Conservation (phyloP, 2,888 invertebrate genomes). For the Seira ritae region DNA sequence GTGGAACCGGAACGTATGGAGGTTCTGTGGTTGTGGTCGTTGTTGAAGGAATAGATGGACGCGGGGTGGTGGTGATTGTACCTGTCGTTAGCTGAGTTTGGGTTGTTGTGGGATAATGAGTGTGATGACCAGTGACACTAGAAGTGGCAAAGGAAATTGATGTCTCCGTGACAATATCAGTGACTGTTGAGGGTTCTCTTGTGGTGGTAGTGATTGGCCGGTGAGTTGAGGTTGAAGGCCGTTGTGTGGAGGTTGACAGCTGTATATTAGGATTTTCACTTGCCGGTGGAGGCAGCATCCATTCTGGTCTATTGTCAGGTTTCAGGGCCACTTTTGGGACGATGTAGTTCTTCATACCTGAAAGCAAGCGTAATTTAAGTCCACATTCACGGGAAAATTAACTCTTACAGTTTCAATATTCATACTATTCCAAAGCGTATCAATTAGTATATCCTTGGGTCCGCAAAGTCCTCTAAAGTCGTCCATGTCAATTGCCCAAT, state of each 20-base stretch:
- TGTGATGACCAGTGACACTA: constrained; percentile 52
- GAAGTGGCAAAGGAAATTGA: constrained; percentile 58
- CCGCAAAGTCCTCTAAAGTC: constrained; percentile 92
- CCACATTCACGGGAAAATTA: no score
- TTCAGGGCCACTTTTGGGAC: constrained; percentile 76
- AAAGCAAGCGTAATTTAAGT: no score
- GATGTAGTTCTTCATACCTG: constrained; percentile 80
- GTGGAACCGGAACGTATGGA: constrained; percentile 10
- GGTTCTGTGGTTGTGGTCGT: constrained; percentile 22
- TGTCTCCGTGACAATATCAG: constrained; percentile 41
- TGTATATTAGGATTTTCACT: constrained; percentile 64
- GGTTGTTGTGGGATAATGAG: constrained; percentile 27
- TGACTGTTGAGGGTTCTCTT: constrained; percentile 26
- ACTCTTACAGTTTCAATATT: no score
- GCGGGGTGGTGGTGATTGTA: constrained; percentile 15
- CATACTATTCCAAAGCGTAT: constrained; percentile 81
- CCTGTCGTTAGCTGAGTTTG: background rate
- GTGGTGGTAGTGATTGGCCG: constrained; percentile 39
- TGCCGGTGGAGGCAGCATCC: constrained; percentile 63
- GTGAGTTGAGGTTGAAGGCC: constrained; percentile 40
- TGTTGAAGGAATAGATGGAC: constrained; percentile 4
- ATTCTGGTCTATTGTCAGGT: constrained; percentile 66
- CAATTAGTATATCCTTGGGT: constrained; percentile 84
- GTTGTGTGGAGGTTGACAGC: constrained; percentile 40
- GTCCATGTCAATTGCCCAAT: constrained; percentile 89